These are phyloP conservation scores for Lasioglossum leucozonium DNA, from an alignment of 2,888 invertebrate species.

Conservation along the genomic window DNA sequence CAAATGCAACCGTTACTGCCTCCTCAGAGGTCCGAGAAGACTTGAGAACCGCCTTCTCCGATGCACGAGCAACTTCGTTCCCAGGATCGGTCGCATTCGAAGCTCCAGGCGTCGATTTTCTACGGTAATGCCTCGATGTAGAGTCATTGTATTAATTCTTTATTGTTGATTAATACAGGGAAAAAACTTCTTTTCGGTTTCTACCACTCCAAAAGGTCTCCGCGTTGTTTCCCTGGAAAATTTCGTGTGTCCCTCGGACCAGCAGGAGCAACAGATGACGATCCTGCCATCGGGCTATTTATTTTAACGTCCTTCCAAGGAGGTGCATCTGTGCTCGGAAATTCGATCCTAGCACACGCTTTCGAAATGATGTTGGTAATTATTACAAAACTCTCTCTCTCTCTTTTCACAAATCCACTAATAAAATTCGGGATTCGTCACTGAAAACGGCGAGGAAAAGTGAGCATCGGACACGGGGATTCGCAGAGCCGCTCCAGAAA, in stretches of 20 bases:
- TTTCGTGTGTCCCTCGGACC: background rate
- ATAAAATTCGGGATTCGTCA: too few relatives aligned
- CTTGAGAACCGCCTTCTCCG: conserved; percentile 54
- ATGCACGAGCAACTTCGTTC: conserved; percentile 40
- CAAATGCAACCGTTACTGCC: conserved; percentile 78
- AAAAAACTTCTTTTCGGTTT: background rate
- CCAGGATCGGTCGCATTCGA: conserved; percentile 29
- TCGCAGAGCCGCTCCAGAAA: background rate
- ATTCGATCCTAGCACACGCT: background rate
- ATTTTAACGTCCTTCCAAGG: conserved; percentile 26
- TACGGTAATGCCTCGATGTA: background rate
- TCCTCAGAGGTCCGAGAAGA: conserved; percentile 60
- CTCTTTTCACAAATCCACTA: too few relatives aligned
- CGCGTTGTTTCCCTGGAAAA: conserved; percentile 34
- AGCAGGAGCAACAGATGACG: conserved; percentile 18
- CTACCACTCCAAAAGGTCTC: background rate
- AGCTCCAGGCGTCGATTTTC: conserved; percentile 19
- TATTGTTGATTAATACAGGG: too few relatives aligned
- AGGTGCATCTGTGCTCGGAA: conserved; percentile 20
- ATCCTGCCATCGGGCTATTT: conserved; percentile 25
- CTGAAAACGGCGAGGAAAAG: background rate
- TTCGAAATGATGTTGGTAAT: background rate
- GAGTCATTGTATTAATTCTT: background rate
- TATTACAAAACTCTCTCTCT: background rate
- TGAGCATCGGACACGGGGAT: background rate